Base-by-base conservation (phyloP, 2,113 vertebrate genomes). In the Bucco capensis region DNA sequence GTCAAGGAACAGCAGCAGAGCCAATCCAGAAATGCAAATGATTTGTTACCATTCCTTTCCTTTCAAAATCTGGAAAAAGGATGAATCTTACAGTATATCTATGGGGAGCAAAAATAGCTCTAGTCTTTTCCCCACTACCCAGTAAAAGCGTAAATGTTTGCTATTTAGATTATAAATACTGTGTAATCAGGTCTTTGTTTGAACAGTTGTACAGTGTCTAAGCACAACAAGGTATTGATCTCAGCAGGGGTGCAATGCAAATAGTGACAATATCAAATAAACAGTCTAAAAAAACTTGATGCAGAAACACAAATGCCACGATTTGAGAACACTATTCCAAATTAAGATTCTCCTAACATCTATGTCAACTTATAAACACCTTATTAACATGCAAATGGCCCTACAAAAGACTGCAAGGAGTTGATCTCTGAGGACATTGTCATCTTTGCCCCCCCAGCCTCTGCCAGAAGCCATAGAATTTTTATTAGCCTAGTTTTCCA, bases 401-500 rank as follows among this genome's bases (percentile, higher is more conserved):
- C 79, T 72, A 74, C 87, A 77, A 83, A 94, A 86, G 73, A 25
- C 81, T 93, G 28, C 40, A 64, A 96, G 70, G 62, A 56, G 44
- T 60, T 94, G 91, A 70, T 92, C 89, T 94, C 89, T 56, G 56
- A 62, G 73, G 71, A 27, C 51, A 66, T 95, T 95, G 40, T 79
- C 38, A 70, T 47, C 35, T 84, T 69, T 38, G 6, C 27, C n/a
- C 42, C 40, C 46, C 18, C 33, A 9, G 22, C 7, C 22, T 88
- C 78, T 91, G 91, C 93, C 93, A 96, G 94, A 93, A 92, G 67
- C 80, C 56, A 44, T 47, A 86, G 90, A 96, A 92, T 94, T 97
- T 97, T 97, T 97, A 97, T 97, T 97, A 95, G 84, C 30, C 46
- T 92, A 44, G 88, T 42, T 96, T 97, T 96, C 67, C 90, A 95